Evolutionary conservation across 2,797 vertebrate species (phyloP), one percentile per base, ranked within the genome.

Genomic region (Alcedo quadribrachys): DNA sequence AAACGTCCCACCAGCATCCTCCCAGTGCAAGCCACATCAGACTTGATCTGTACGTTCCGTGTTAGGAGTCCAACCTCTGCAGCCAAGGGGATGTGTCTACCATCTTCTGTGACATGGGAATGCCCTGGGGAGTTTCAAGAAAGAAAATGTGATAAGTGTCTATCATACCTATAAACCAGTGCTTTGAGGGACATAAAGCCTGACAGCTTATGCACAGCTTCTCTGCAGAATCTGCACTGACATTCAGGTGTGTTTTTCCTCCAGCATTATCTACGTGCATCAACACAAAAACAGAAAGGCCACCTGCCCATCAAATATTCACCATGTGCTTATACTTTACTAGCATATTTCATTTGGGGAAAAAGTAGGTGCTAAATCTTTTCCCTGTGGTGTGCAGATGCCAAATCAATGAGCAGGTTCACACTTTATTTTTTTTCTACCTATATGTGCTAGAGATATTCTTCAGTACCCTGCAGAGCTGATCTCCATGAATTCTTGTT

Each of bases 61-160:
- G 97, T 96, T 51, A 98, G 86, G 17, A 98, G 95, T 46, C 97
- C 97, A 74, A 97, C 94, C 50, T 98, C 98, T 1, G 97, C 96
- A 37, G 97, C 95, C 91, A 98, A 85, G 61, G 21, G 62, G 89
- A 98, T 80, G 22, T 0, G 54, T 53, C 60, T 92, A 28, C 97
- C 94, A 0, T 97, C 88, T 10, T 92, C 97, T 33, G 45, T 73
- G 81, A 53, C 63, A 4, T 98, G 96, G 51, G 68, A 53, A 25
- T 11, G 87, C 92, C 97, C 98, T 98, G 60, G 60, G 73, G 80
- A 88, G 81, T 69, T 42, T n/a, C 33, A 67, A 58, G 37, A 57
- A 33, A 54, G 43, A 68, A 90, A 84, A 96, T 62, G 91, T 88
- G 92, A 71, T 93, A 96, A 88, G 32, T 57, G 91, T 86, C 84